Evolutionary conservation across 2,797 vertebrate species (phyloP), one percentile per base, ranked within the genome.

Genomic region (Sphenodon punctatus): DNA sequence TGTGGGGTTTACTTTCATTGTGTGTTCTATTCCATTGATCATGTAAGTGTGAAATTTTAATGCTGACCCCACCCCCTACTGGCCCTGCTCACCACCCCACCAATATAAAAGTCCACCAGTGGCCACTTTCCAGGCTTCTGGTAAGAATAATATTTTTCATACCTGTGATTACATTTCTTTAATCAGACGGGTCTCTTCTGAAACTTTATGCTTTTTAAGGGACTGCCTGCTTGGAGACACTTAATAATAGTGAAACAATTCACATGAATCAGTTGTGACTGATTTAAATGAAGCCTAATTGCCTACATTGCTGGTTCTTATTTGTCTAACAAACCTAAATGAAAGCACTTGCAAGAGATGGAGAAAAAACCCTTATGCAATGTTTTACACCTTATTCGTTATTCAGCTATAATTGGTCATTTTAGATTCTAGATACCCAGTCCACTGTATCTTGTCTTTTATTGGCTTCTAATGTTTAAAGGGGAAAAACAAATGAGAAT

Each of bases 261-360:
- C 80, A 58, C 9, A 59, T 81, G 84, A 74, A 89, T 90, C 10
- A 5, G 61, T 77, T 83, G 71, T 78, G 91, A 84, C 70, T 71
- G 73, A 86, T 77, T 89, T 85, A 91, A 90, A 74, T 38, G 65
- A 75, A 87, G 74, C 53, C 15, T 90, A 86, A 78, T 87, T 79
- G 67, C 61, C 67, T 42, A 41, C 36, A 59, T 71, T 80, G 75
- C 78, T 80, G 39, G 67, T 63, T 67, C 39, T 79, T 85, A 67
- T 91, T 76, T 86, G 73, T 86, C 75, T 86, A 71, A 76, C 46
- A 82, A 75, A 66, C 20, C 68, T 45, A 78, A 84, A 86, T 74
- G 56, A 82, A 88, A 83, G 39, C 53, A 73, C 53, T 36, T 86
- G 76, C 39, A 1, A 36, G 23, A 32, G 7, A n/a, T n/a, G 12